Conservation (phyloP, 2,797 vertebrate species). For the Clarias laeviceps region DNA sequence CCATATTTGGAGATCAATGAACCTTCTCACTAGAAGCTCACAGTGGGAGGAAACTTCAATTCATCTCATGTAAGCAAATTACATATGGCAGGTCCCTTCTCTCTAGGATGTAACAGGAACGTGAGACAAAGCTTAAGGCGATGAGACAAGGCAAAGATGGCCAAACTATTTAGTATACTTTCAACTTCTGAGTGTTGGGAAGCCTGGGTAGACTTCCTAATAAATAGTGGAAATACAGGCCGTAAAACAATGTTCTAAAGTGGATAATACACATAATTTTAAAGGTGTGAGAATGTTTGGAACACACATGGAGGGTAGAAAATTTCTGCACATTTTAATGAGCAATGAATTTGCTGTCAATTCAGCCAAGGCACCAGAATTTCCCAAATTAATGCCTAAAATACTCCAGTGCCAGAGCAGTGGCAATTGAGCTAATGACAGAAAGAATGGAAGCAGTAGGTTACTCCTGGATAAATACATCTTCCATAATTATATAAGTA, state of each 20-base stretch:
- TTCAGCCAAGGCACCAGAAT: not conserved
- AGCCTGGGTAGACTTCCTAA: not conserved
- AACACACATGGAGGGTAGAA: not conserved
- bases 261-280: not conserved
- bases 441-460: not conserved
- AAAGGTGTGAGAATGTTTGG: not conserved
- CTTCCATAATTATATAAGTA: too few species aligned
- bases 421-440: not conserved
- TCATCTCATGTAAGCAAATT: constrained; percentile 14
- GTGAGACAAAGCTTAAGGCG: not conserved
- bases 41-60: constrained; percentile 2
- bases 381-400: not conserved
- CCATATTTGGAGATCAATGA: constrained; percentile 25
- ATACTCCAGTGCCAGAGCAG: not conserved
- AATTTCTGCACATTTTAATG: constrained; percentile 3
- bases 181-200: too few species aligned
- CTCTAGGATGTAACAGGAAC: not conserved
- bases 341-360: not conserved
- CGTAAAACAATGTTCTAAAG: not conserved
- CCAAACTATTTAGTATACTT: not conserved
- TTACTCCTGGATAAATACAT: not conserved
- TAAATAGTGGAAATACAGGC: not conserved
- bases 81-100: not conserved
- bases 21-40: constrained; percentile 3
- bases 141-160: not conserved